Evolutionary conservation across 2,797 vertebrate genomes (phyloP).

Genomic region (Xiphophorus birchmanni): DNA sequence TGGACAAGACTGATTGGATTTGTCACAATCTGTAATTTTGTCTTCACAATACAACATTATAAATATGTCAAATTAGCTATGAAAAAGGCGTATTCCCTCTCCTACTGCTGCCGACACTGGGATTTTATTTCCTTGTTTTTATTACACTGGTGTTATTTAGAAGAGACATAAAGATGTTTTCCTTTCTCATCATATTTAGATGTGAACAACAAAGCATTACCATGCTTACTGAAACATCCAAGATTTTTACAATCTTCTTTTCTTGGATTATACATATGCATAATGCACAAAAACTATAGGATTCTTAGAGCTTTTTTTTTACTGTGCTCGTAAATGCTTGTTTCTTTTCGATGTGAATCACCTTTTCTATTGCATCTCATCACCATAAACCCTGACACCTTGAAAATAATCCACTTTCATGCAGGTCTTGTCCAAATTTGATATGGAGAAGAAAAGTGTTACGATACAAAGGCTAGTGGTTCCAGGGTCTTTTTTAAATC

Average conservation of each 20-base stretch:
- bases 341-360: constrained; percentile 1
- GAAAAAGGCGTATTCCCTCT: not conserved
- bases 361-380: not conserved
- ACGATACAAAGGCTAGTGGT: constrained; percentile 49
- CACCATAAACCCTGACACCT: constrained; percentile 8
- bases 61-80: not conserved
- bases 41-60: not conserved
- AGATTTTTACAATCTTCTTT: not conserved
- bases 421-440: constrained; percentile 27
- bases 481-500: constrained; percentile 39
- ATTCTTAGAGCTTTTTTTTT: not conserved
- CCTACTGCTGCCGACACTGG: not conserved
- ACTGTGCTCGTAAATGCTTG: not conserved
- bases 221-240: not conserved
- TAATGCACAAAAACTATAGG: not conserved
- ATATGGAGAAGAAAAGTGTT: constrained; percentile 20
- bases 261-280: not conserved
- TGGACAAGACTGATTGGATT: not conserved
- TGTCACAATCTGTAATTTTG: not conserved
- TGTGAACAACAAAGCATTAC: not conserved
- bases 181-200: not conserved
- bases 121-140: not conserved
- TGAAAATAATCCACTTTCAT: constrained; percentile 22
- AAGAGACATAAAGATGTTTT: not conserved
- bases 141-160: not conserved